Evolutionary conservation across 2,113 vertebrate genomes (phyloP).

Genomic region (Heptranchias perlo): DNA sequence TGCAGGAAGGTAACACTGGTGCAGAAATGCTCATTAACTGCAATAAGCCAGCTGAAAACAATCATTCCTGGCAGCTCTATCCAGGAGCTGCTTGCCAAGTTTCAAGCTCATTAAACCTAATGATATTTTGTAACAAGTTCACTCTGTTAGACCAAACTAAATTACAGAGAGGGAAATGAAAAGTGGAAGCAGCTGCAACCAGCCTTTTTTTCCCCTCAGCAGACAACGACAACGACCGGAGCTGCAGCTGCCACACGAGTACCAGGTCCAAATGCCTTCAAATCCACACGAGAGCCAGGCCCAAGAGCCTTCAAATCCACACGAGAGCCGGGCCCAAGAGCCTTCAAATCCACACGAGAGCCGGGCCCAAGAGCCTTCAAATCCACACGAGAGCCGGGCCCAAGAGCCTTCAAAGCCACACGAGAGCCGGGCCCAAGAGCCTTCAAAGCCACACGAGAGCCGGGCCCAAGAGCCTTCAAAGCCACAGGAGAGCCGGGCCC

Average conservation of each 20-base stretch:
- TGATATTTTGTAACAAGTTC: conserved; percentile 47
- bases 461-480: too few relatives aligned
- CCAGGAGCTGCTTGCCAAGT: conserved; percentile 46
- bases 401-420: too few relatives aligned
- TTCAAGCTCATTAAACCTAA: conserved; percentile 54
- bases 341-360: too few relatives aligned
- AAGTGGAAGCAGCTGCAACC: conserved; percentile 49
- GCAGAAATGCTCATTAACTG: conserved; percentile 44
- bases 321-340: too few relatives aligned
- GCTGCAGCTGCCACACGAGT: conserved; percentile 48
- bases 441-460: too few relatives aligned
- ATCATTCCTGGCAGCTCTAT: conserved; percentile 44
- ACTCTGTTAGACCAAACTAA: conserved; percentile 48
- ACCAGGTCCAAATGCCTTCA: too few relatives aligned
- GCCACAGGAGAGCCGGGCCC: too few relatives aligned
- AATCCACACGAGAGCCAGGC: too few relatives aligned
- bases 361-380: too few relatives aligned
- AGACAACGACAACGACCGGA: conserved; percentile 42
- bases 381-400: too few relatives aligned
- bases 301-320: too few relatives aligned
- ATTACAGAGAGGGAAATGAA: conserved; percentile 40
- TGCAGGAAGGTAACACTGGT: conserved; percentile 42
- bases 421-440: too few relatives aligned
- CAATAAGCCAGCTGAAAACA: conserved; percentile 45
- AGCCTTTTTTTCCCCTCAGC: conserved; percentile 42